Base-by-base conservation (phyloP, 2,888 invertebrate species). In the Doris montereyensis region DNA sequence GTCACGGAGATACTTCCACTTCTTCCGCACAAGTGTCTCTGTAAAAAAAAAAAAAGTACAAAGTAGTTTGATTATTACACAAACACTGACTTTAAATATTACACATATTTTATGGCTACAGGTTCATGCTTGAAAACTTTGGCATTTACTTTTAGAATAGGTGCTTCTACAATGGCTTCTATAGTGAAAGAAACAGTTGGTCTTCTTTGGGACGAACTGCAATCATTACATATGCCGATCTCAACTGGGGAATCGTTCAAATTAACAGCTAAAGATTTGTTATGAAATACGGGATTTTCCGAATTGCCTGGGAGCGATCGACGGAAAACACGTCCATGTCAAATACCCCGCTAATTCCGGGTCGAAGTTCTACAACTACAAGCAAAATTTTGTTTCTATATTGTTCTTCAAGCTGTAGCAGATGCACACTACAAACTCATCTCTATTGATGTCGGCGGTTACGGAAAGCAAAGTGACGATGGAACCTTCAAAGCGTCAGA, bases 1-100 rank as follows among this genome's bases (percentile, higher is more conserved):
- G 28, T 72, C 35, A 5, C 72, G 41, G 1, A 72, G 52, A 17
- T 34, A 2, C 24, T 30, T 72, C 72, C 72, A 72, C 24, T 72
- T 72, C 52, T 35, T 34, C 72, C 67, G 67, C 24, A 65, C 4
- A 3, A 30, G 13, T 24, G 67, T 3, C 2, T 13, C 67, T n/a
- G n/a, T n/a, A n/a, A n/a, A n/a, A n/a, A n/a, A n/a, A n/a, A n/a
- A n/a, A n/a, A n/a, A n/a, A n/a, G n/a, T n/a, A n/a, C n/a, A n/a
- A n/a, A n/a, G n/a, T n/a, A n/a, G n/a, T n/a, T n/a, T n/a, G n/a
- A n/a, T n/a, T n/a, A n/a, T n/a, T n/a, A n/a, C n/a, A n/a, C n/a
- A n/a, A n/a, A n/a, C n/a, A n/a, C n/a, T n/a, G n/a, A n/a, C n/a
- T n/a, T n/a, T n/a, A n/a, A n/a, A n/a, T n/a, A n/a, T n/a, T n/a